Conservation (phyloP, 2,113 vertebrate genomes). For the Cinclus cinclus region DNA sequence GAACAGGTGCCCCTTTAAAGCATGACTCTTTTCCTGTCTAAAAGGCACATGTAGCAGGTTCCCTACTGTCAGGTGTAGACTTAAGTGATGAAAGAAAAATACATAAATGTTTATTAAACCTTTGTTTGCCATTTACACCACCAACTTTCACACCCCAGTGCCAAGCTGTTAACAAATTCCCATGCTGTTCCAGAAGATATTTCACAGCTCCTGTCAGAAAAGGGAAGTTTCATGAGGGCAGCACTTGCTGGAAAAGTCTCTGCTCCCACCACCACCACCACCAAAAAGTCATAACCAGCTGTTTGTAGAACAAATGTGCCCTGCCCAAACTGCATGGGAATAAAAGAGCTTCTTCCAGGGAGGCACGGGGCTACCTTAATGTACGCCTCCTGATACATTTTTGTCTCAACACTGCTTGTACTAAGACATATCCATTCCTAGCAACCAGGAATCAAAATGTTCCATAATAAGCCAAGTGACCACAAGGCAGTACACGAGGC, state of each 20-base stretch:
- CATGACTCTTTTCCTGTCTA: neutral
- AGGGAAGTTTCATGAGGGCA: conserved; percentile 43
- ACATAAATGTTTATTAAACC: conserved; percentile 67
- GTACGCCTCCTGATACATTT: neutral
- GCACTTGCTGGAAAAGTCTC: neutral
- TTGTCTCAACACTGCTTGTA: neutral
- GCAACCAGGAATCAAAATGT: neutral
- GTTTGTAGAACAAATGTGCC: neutral
- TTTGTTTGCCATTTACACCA: conserved; percentile 58
- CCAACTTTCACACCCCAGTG: conserved; percentile 51
- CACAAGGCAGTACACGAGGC: neutral
- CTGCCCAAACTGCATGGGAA: neutral
- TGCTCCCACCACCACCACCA: conserved; percentile 3
- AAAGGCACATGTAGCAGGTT: conserved; percentile 9
- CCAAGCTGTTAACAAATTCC: conserved; percentile 57
- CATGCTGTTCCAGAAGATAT: conserved; percentile 53
- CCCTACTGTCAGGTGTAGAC: conserved; percentile 42
- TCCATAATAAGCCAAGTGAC: neutral
- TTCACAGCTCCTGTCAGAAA: conserved; percentile 58
- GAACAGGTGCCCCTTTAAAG: neutral
- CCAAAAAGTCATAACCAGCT: conserved; percentile 39
- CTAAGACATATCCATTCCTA: neutral
- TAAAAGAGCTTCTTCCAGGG: neutral
- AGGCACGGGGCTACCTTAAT: neutral
- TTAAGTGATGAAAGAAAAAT: conserved; percentile 53